These are phyloP conservation scores for Cettia cetti DNA, from an alignment of 2,113 vertebrate genomes.

Conservation along the genomic window DNA sequence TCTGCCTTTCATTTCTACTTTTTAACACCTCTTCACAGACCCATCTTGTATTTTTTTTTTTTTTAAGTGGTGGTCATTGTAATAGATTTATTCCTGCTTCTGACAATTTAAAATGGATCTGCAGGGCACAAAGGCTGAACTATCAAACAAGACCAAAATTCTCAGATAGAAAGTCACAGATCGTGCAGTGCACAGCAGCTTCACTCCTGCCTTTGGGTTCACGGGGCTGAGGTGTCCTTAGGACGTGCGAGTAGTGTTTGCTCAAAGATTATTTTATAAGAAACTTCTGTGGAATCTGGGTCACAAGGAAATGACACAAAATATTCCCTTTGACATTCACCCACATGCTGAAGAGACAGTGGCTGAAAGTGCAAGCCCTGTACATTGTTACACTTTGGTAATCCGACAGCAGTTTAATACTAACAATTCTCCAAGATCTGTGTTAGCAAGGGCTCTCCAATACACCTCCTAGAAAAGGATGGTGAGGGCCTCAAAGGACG, in stretches of 20 bases:
- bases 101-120: slow-evolving; percentile 37
- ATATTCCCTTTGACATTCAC: slow-evolving; percentile 41
- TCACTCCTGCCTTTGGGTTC: not conserved
- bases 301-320: slow-evolving; percentile 47
- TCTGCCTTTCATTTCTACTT: slow-evolving; percentile 45
- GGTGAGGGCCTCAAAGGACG: not conserved
- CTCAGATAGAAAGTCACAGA: slow-evolving; percentile 24
- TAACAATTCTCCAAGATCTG: not conserved
- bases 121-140: slow-evolving; percentile 43
- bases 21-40: slow-evolving; percentile 54
- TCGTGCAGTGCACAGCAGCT: not conserved
- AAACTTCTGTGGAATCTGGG: slow-evolving; percentile 31
- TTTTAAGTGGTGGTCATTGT: slow-evolving; percentile 13
- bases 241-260: not conserved
- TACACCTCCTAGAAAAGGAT: not conserved
- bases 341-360: not conserved
- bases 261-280: slow-evolving; percentile 25
- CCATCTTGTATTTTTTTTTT: slow-evolving; percentile 5
- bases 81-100: slow-evolving; percentile 43
- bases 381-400: not conserved
- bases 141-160: slow-evolving; percentile 32
- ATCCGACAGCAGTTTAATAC: not conserved
- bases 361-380: not conserved
- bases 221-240: not conserved
- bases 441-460: not conserved